A percentile compares a stretch with the other conserved stretches of the same genome.
Evolutionary conservation across 2,888 invertebrate genomes (phyloP).

Genomic region (Carcina quercana): DNA sequence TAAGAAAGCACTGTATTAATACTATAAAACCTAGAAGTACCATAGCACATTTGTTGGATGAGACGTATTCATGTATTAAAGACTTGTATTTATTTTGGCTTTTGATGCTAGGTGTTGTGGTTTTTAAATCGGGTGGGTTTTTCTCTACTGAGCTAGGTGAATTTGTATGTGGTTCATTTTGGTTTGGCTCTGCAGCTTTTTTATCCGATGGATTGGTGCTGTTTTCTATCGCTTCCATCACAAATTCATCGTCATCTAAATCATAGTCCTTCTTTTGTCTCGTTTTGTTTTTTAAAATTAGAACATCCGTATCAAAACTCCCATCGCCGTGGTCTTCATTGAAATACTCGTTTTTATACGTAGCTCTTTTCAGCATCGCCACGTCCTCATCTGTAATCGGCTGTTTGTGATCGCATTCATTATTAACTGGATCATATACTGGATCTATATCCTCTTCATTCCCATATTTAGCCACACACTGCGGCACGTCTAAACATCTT

Average conservation of each 20-base stretch:
- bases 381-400: slow-evolving; percentile 36
- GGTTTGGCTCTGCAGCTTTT: background rate
- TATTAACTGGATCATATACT: slow-evolving; percentile 39
- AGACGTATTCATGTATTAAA: too few species aligned
- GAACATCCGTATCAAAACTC: too few species aligned
- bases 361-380: slow-evolving; percentile 33
- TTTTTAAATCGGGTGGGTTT: background rate
- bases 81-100: too few species aligned
- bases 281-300: slow-evolving; percentile 33
- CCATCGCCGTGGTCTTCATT: too few species aligned
- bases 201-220: too few species aligned
- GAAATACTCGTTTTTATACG: too few species aligned
- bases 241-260: too few species aligned
- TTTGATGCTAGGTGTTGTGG: too few species aligned
- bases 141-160: background rate
- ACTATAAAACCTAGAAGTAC: slow-evolving; percentile 29
- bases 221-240: too few species aligned
- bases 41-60: slow-evolving; percentile 29
- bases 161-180: background rate
- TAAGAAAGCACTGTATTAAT: slow-evolving; percentile 39
- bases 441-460: slow-evolving; percentile 23
- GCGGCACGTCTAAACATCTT: slow-evolving; percentile 33
- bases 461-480: slow-evolving; percentile 25
- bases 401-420: slow-evolving; percentile 32
- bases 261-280: background rate